Base-by-base conservation (phyloP, 2,797 vertebrate species). In the Sebastes aleutianus region DNA sequence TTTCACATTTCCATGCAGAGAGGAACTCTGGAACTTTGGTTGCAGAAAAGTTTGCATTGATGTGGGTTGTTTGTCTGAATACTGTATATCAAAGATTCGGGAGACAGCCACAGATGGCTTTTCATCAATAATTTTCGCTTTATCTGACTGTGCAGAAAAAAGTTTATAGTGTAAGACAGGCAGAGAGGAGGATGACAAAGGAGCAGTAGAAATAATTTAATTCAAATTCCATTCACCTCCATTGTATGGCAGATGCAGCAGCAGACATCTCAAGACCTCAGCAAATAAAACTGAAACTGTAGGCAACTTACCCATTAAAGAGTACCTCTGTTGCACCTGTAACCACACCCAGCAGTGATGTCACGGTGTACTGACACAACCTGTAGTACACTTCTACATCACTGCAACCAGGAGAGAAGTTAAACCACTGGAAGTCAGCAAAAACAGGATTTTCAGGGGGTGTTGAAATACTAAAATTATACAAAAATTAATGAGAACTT, bases 111-210 rank as follows among this genome's bases (percentile, higher is more conserved):
- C 76, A 50, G 70, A 84, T 83, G 73, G 75, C 79, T 89, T 70
- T 78, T 91, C 83, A 87, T 90, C 80, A 84, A 84, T 90, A 76
- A 76, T 85, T 85, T 85, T 61, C 27, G 24, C 80, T 82, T 81
- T 62, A 75, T 87, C 70, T 43, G 65, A 82, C 85, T 87, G 80
- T 83, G 88, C 87, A 86, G 80, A 78, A 86, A 82, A 73, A 11
- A 83, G 1, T 85, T 86, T 79, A 71, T 66, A 57, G 75, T 59
- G 31, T 43, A 27, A 79, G 74, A 67, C 53, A 27, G 76, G 70
- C 71, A 70, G 78, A 61, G 69, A 47, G 70, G 81, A 75, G 43
- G 80, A 81, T 79, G 83, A 83, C 76, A 87, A 82, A 88, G 50
- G 70, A 87, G 80, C 73, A 39, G 79, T 6, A 26, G 58, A 20